These are phyloP conservation scores for Parauchenoglanis punctatus DNA, from an alignment of 2,797 vertebrate genomes.

Conservation along the genomic window DNA sequence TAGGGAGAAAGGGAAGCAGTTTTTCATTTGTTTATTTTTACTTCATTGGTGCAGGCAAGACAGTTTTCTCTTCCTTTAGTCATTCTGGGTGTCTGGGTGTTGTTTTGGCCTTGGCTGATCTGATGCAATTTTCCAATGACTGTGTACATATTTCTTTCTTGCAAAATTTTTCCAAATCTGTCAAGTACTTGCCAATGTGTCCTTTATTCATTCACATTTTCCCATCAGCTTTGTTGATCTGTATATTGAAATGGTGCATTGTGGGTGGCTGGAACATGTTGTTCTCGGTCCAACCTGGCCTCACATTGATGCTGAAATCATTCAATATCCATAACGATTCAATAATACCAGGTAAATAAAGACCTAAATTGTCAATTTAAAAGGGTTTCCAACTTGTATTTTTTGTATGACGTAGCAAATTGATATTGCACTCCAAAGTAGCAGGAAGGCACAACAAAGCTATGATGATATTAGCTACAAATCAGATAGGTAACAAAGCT, in stretches of 20 bases:
- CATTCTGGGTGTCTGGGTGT: background rate
- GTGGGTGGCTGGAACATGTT: background rate
- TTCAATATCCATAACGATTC: background rate
- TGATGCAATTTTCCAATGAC: background rate
- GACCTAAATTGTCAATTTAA: background rate
- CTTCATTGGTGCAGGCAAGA: background rate
- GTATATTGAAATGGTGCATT: background rate
- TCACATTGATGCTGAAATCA: background rate
- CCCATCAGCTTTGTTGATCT: background rate
- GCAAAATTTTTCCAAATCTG: background rate
- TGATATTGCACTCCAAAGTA: background rate
- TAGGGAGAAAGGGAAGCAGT: background rate
- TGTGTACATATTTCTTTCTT: background rate
- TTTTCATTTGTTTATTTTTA: background rate
- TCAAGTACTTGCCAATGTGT: background rate
- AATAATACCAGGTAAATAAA: background rate
- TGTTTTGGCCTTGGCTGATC: background rate
- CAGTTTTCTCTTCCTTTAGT: background rate
- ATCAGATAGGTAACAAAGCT: background rate
- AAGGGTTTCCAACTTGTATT: background rate
- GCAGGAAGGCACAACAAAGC: background rate
- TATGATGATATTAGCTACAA: too few relatives aligned
- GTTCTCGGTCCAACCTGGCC: background rate
- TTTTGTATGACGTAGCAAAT: background rate
- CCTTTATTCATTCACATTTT: background rate